These are phyloP conservation scores for Apocheima hispidaria DNA, from an alignment of 2,888 invertebrate genomes.

Conservation along the genomic window DNA sequence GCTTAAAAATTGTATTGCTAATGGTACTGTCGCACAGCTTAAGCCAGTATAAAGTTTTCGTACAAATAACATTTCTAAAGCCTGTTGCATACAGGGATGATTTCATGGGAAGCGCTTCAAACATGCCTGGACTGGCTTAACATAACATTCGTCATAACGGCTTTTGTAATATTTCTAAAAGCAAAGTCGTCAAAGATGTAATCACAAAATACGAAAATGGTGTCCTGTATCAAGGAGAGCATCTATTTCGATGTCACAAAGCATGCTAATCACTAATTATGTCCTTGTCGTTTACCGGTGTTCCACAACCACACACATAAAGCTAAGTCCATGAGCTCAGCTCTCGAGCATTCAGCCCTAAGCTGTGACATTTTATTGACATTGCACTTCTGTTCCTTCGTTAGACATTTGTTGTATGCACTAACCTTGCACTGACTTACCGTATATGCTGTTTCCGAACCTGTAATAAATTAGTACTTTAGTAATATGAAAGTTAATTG, in stretches of 20 bases:
- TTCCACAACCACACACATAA: constrained; percentile 40
- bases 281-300: too few relatives aligned
- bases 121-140: too few relatives aligned
- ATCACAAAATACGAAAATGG: too few relatives aligned
- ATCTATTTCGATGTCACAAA: not conserved
- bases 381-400: constrained; percentile 67
- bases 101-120: not conserved
- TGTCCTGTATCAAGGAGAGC: not conserved
- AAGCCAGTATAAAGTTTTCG: not conserved
- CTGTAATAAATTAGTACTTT: constrained; percentile 47
- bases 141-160: too few relatives aligned
- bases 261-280: not conserved
- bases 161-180: too few relatives aligned
- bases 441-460: constrained; percentile 59
- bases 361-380: constrained; percentile 80
- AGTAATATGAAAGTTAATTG: constrained; percentile 42
- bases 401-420: constrained; percentile 67
- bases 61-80: not conserved
- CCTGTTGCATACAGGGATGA: not conserved
- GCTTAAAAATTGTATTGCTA: constrained; percentile 45
- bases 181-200: too few relatives aligned
- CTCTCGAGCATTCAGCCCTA: constrained; percentile 70
- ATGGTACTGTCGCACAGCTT: constrained; percentile 9
- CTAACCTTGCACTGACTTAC: constrained; percentile 64
- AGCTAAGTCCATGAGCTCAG: constrained; percentile 66